Percentiles rank a stretch among this genome's conserved stretches.
These are phyloP conservation scores for Agonopterix subpropinquella DNA, from an alignment of 2,888 invertebrate species.

Conservation along the genomic window DNA sequence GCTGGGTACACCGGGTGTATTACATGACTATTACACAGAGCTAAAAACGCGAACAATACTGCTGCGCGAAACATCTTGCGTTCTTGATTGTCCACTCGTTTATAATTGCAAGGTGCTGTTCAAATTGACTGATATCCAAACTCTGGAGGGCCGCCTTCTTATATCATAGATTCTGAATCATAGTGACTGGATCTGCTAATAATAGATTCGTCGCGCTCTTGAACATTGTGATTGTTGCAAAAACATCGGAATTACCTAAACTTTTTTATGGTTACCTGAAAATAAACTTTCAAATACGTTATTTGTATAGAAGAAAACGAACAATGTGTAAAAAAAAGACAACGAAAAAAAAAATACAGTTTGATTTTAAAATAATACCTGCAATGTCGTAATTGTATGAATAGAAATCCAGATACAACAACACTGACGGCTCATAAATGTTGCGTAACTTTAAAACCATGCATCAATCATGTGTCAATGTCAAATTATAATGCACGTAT, in stretches of 20 bases:
- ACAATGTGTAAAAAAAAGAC: too few relatives aligned
- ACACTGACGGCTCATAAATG: too few relatives aligned
- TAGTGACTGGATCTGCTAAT: slow-evolving; percentile 42
- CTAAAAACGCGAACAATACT: slow-evolving; percentile 35
- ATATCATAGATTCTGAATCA: slow-evolving; percentile 46
- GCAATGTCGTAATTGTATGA: too few relatives aligned
- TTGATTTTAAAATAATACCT: too few relatives aligned
- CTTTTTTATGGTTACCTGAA: slow-evolving; percentile 23
- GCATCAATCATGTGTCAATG: neutral
- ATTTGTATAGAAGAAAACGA: too few relatives aligned
- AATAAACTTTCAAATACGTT: slow-evolving; percentile 2
- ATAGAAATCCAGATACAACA: too few relatives aligned
- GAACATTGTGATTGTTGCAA: slow-evolving; percentile 35
- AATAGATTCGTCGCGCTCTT: slow-evolving; percentile 50
- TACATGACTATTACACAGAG: slow-evolving; percentile 40
- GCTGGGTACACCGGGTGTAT: slow-evolving; percentile 30
- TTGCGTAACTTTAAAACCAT: neutral
- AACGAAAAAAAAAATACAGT: too few relatives aligned
- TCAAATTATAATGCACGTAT: slow-evolving; percentile 19
- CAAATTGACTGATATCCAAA: slow-evolving; percentile 31
- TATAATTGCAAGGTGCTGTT: slow-evolving; percentile 12
- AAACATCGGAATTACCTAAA: slow-evolving; percentile 36
- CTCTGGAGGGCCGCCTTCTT: slow-evolving; percentile 36
- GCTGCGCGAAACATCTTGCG: slow-evolving; percentile 39
- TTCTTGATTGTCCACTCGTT: slow-evolving; percentile 3